Base-by-base conservation (phyloP, 23 tunicate species). In the Phallusia fumigata region DNA sequence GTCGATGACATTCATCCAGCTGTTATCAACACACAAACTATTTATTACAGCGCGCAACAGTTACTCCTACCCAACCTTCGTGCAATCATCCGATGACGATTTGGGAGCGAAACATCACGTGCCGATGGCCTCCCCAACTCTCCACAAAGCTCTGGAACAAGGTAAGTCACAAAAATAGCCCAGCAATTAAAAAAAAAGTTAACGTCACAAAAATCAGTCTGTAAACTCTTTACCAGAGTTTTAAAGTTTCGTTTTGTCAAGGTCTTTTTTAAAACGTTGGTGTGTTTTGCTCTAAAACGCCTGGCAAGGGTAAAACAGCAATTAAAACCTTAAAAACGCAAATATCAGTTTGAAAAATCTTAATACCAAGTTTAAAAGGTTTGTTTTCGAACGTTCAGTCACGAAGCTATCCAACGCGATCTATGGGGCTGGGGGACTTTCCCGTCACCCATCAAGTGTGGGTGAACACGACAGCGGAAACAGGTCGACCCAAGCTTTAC, bases 81-180 rank as follows among this genome's bases (percentile, higher is more conserved):
- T 64, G 8, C 33, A 74, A 18, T 36, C 73, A 8, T 35, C 52
- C 21, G 85, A 86, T 26, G 86, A 82, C 15, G 28, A 47, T 11
- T 31, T 36, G 11, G 58, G 74, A 80, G 35, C 8, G 21, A 77
- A 73, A 36, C 53, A 47, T 19, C 65, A 52, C 19, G 31, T 87
- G 18, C 97, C 97, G 0, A 53, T 83, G 30, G 86, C 91, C 30
- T 74, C 86, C n/a, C 91, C 97, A 19, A 58, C 78, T 30, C 88
- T 92, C 0, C 83, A 65, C 8, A 92, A 87, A 84, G 97, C 97
- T 10, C 76, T 92, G 19, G 97, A 84, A 35, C 97, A 92, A 87
- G 91, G 90, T 80, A 47, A 75, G 82, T 16, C 13, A 58, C 69
- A 40, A 10, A 40, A 40, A 40, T 40, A 40, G 10, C 10, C 5